These are phyloP conservation scores for Epistrophella euchroma DNA, from an alignment of 2,888 invertebrate genomes.

Conservation along the genomic window DNA sequence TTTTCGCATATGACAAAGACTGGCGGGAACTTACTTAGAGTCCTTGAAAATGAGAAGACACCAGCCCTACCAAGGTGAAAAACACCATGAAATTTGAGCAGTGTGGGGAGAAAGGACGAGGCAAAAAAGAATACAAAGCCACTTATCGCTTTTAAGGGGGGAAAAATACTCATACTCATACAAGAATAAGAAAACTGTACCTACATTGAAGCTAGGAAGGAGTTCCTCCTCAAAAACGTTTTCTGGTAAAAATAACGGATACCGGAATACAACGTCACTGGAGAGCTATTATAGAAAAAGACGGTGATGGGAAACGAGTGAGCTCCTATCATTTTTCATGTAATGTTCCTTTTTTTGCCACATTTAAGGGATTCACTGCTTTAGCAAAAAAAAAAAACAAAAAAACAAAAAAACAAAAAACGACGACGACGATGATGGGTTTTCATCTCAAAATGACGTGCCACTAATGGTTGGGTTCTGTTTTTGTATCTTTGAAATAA, in stretches of 20 bases:
- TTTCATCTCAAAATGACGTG: constrained; percentile 61
- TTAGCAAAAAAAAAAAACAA: not conserved
- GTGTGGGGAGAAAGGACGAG: not conserved
- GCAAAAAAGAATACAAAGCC: constrained; percentile 24
- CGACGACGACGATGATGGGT: constrained; percentile 43
- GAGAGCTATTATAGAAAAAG: constrained; percentile 45
- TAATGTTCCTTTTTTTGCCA: constrained; percentile 39
- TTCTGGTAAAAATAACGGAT: constrained; percentile 37
- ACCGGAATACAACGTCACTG: constrained; percentile 51
- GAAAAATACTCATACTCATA: constrained; percentile 47
- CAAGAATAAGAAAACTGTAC: constrained; percentile 53
- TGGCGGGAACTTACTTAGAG: constrained; percentile 43
- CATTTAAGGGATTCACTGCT: constrained; percentile 30
- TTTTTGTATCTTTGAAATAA: constrained; percentile 42
- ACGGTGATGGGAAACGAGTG: not conserved
- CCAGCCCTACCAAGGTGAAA: constrained; percentile 21
- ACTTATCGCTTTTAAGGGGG: constrained; percentile 47
- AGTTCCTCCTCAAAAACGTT: constrained; percentile 27
- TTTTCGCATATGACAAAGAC: constrained; percentile 58
- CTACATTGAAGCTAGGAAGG: constrained; percentile 8
- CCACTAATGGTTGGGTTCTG: constrained; percentile 61
- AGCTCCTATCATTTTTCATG: constrained; percentile 62
- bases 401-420: too few relatives aligned
- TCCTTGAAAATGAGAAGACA: constrained; percentile 63
- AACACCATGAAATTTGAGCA: constrained; percentile 36